These are phyloP conservation scores for Leucoptera coffeella DNA, from an alignment of 2,888 invertebrate genomes.

Conservation along the genomic window DNA sequence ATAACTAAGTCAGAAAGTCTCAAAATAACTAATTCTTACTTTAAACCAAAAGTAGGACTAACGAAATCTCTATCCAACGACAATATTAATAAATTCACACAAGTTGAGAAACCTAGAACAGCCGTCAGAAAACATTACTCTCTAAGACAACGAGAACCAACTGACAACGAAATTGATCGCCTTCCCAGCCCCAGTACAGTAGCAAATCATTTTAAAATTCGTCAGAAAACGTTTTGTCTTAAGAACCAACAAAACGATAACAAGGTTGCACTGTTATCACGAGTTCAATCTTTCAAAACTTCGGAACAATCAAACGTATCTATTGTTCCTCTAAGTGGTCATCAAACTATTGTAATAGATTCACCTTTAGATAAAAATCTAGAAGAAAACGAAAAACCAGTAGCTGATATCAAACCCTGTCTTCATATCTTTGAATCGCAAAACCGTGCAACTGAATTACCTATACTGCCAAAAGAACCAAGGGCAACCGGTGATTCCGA, in stretches of 20 bases:
- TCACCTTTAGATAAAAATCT: constrained; percentile 25
- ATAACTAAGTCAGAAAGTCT: constrained; percentile 40
- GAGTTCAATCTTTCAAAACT: constrained; percentile 43
- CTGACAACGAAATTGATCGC: constrained; percentile 23
- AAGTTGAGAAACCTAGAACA: constrained; percentile 18
- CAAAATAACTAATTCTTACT: constrained; percentile 17
- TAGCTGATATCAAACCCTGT: constrained; percentile 1
- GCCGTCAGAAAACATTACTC: constrained; percentile 44
- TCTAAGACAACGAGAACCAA: constrained; percentile 38
- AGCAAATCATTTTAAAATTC: constrained; percentile 15
- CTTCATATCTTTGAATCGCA: constrained; percentile 1
- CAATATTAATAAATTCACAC: constrained; percentile 19
- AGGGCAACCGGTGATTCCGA: constrained; percentile 3
- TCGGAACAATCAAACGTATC: constrained; percentile 39
- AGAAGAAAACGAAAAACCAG: constrained; percentile 9
- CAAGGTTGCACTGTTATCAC: constrained; percentile 24
- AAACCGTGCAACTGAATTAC: background rate
- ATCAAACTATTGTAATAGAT: constrained; percentile 47
- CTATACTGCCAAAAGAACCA: constrained; percentile 5
- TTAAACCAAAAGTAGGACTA: constrained; percentile 22
- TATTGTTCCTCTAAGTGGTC: constrained; percentile 42
- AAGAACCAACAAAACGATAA: constrained; percentile 16
- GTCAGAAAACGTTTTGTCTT: constrained; percentile 10
- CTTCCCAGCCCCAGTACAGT: constrained; percentile 33
- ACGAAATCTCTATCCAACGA: constrained; percentile 34